A percentile compares a stretch with the other conserved stretches of the same genome.
Conservation (phyloP, 2,113 vertebrate genomes). For the Pluvianellus socialis region DNA sequence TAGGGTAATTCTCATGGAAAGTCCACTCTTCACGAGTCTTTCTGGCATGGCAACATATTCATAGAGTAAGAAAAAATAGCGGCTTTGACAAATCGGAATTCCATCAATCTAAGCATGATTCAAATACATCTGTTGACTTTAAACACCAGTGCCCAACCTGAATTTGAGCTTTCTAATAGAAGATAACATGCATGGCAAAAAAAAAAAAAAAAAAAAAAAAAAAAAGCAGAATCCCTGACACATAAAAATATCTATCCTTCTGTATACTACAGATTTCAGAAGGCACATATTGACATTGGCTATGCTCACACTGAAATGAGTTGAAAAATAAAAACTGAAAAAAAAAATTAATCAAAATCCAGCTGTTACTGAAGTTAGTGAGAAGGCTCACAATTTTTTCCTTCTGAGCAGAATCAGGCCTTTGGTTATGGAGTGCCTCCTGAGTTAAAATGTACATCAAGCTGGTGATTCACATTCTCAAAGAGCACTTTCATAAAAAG, state of each 20-base stretch:
- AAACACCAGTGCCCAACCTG: background rate
- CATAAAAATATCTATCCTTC: background rate
- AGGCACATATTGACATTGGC: background rate
- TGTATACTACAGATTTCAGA: background rate
- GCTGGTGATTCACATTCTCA: too few relatives aligned
- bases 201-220: background rate
- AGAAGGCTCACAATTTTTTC: background rate
- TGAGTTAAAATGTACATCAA: too few relatives aligned
- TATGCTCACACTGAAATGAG: background rate
- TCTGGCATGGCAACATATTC: background rate
- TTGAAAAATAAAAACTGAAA: background rate
- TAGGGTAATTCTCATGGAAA: background rate
- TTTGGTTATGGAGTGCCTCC: background rate
- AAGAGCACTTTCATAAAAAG: background rate
- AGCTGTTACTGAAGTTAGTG: background rate
- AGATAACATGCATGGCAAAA: background rate
- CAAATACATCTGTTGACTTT: background rate
- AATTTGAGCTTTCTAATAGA: background rate
- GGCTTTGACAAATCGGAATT: background rate
- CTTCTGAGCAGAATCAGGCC: background rate
- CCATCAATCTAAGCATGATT: background rate
- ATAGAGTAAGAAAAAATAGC: background rate
- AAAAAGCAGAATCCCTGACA: background rate
- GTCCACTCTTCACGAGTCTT: background rate
- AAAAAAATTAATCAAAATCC: background rate